Evolutionary conservation across 2,888 invertebrate genomes (phyloP), one percentile per base, ranked within the genome.

Genomic region (Phytoseiulus persimilis): DNA sequence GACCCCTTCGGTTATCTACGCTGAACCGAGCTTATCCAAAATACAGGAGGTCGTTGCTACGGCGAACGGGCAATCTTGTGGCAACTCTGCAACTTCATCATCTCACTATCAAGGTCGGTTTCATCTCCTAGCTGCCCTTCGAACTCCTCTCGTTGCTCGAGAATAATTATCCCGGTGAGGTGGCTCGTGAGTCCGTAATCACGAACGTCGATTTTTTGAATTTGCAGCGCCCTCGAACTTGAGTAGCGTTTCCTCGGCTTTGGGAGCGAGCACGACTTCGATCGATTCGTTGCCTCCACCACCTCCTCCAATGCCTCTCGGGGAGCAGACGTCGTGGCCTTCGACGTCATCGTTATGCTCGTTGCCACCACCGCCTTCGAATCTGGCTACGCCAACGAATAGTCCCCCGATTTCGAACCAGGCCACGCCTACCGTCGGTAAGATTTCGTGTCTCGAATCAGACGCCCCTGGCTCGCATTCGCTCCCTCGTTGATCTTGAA

Each of bases 301-400:
- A n/a, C 91, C 91, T n/a, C 91, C 91, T 83, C 91, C 91, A 28
- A 83, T 91, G 89, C 91, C 90, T 83, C 90, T 91, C 18, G 90
- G 90, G 11, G 91, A 91, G n/a, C 90, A 91, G 90, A 90, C 83
- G 32, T 91, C 90, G 90, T 91, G 91, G 91, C 90, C 91, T 83
- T 91, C 91, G 90, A 91, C 91, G 83, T 90, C 91, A 33, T 91
- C 91, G 90, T 32, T 91, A 39, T 90, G 91, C 89, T 91, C 91
- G 83, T 89, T 91, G 45, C 91, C 91, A 11, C 91, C 91, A 65
- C 91, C 91, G 9, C 91, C 91, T n/a, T 90, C 90, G 83, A 91
- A 90, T n/a, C 90, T 90, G 84, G 89, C 89, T 39, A 91, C 91
- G n/a, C 90, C 90, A n/a, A 90, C 90, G 9, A 90, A 89, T 83